Percentiles rank a stretch among this genome's conserved stretches.
phyloP scores from a whole-genome alignment of 2,888 invertebrate genomes.

The Caenorhabditis virilis region DNA sequence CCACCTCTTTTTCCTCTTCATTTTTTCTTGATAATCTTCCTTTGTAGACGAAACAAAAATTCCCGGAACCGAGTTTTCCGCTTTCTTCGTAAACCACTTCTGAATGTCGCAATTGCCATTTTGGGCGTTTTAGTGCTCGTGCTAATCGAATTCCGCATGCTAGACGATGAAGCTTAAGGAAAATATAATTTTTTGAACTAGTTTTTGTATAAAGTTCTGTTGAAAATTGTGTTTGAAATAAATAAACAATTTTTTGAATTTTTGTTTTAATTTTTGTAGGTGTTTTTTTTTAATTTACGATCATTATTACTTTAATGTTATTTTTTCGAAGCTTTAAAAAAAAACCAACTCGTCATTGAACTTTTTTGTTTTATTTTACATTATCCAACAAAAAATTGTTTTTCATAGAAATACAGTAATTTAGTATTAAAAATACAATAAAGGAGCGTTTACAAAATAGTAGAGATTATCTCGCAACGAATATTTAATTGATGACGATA shows the following conservation, averaged over 20 bases:
- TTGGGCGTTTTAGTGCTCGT: constrained; percentile 10
- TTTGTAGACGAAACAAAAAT: constrained; percentile 40
- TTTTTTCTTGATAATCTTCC: constrained; percentile 14
- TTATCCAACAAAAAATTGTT: too few relatives aligned
- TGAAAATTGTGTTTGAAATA: neutral
- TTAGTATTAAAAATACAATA: too few relatives aligned
- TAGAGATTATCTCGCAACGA: too few relatives aligned
- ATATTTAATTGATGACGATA: too few relatives aligned
- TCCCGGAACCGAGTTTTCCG: constrained; percentile 36
- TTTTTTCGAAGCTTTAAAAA: too few relatives aligned
- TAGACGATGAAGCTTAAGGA: constrained; percentile 17
- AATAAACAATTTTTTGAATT: neutral
- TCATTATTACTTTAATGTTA: too few relatives aligned
- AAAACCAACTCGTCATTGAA: too few relatives aligned
- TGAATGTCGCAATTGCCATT: constrained; percentile 23
- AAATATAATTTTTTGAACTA: too few relatives aligned
- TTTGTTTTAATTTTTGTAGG: neutral
- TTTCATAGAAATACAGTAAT: too few relatives aligned
- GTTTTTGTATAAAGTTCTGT: neutral
- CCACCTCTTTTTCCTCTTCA: constrained; percentile 45
- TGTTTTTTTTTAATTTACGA: too few relatives aligned
- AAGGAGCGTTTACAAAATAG: too few relatives aligned
- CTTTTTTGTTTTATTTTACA: too few relatives aligned
- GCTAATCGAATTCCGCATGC: constrained; percentile 21
- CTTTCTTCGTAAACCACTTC: constrained; percentile 15